phyloP scores from a whole-genome alignment of 2,797 vertebrate species.

The Aplochiton taeniatus region DNA sequence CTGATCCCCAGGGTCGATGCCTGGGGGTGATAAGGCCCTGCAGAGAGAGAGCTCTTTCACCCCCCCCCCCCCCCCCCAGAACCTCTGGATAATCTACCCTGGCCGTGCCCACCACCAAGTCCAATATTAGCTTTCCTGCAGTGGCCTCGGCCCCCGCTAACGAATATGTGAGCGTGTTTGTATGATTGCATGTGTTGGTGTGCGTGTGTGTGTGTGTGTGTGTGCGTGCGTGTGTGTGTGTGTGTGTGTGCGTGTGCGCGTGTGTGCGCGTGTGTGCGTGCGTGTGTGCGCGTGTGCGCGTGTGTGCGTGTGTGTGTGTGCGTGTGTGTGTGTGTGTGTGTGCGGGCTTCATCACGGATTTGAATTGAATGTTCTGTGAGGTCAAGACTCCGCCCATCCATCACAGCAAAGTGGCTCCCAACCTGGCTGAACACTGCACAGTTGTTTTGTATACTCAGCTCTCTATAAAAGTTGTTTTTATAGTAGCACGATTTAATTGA shows the following conservation, averaged over 20 bases:
- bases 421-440: too few species aligned
- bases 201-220: background rate
- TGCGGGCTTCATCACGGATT: slow-evolving; percentile 33
- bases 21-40: slow-evolving; percentile 46
- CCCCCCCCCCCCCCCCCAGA: slow-evolving; percentile 18
- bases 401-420: too few species aligned
- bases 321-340: background rate
- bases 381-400: slow-evolving; percentile 4
- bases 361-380: background rate
- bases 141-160: slow-evolving; percentile 34
- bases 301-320: slow-evolving; percentile 20
- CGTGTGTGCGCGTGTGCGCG: slow-evolving; percentile 35
- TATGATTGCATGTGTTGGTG: slow-evolving; percentile 25
- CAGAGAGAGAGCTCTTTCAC: slow-evolving; percentile 66
- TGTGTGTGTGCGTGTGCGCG: background rate
- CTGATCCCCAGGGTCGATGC: slow-evolving; percentile 28
- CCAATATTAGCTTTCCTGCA: slow-evolving; percentile 70
- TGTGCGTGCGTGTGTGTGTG: background rate
- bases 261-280: slow-evolving; percentile 37
- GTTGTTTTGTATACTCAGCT: too few species aligned
- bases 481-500: too few species aligned
- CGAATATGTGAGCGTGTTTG: slow-evolving; percentile 54
- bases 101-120: slow-evolving; percentile 55
- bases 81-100: slow-evolving; percentile 51
- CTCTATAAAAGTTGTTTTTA: too few species aligned